phyloP scores from a whole-genome alignment of 2,888 invertebrate genomes.

The Agonum fuliginosum region DNA sequence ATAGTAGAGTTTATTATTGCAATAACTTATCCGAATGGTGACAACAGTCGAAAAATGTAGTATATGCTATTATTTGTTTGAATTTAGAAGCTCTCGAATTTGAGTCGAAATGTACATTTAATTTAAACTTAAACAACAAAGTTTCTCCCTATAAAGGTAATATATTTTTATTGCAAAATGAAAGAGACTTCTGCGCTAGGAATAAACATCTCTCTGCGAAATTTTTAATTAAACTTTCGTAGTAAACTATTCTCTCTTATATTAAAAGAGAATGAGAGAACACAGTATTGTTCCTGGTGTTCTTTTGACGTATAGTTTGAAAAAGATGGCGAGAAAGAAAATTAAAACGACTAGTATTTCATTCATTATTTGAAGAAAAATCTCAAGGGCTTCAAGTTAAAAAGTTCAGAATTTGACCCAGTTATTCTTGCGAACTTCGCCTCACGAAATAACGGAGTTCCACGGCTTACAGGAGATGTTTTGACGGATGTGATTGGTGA shows the following conservation, averaged over 20 bases:
- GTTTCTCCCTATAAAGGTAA: too few species aligned
- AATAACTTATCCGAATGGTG: too few species aligned
- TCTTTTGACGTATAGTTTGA: neutral
- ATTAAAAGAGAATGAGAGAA: neutral
- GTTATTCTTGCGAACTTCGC: neutral
- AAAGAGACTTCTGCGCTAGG: too few species aligned
- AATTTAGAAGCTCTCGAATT: too few species aligned
- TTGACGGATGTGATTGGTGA: too few species aligned
- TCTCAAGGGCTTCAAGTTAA: constrained; percentile 32
- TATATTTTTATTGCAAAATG: too few species aligned
- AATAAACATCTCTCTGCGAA: neutral
- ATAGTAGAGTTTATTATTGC: too few species aligned
- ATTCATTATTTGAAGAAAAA: constrained; percentile 37
- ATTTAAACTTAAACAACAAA: too few species aligned
- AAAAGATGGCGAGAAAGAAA: constrained; percentile 28
- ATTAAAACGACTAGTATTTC: constrained; percentile 35
- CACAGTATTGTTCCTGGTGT: neutral
- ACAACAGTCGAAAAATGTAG: too few species aligned
- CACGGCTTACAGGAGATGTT: too few species aligned
- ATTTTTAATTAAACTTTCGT: constrained; percentile 21
- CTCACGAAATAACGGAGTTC: neutral
- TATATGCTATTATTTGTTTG: too few species aligned
- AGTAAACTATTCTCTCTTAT: neutral
- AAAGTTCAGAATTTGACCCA: constrained; percentile 29
- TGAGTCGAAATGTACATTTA: too few species aligned